A percentile compares a stretch with the other conserved stretches of the same genome.
phyloP scores from a whole-genome alignment of 2,888 invertebrate species.

The Drosophila basisetae region DNA sequence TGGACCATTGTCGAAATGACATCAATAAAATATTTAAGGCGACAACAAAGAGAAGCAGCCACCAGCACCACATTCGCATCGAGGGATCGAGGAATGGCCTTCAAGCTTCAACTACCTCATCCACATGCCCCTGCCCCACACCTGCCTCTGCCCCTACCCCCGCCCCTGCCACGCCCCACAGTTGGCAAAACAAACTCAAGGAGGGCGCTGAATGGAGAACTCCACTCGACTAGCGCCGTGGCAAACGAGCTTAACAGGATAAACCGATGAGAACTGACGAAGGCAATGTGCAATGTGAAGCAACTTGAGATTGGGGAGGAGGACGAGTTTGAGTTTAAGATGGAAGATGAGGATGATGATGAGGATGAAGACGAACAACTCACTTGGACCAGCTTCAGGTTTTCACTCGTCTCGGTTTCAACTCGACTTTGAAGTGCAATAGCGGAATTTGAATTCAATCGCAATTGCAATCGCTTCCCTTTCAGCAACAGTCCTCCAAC shows the following conservation, averaged over 20 bases:
- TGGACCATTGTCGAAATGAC: conserved; percentile 73
- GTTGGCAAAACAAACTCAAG: conserved; percentile 50
- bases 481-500: conserved; percentile 8
- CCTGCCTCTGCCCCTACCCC: conserved; percentile 16
- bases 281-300: conserved; percentile 10
- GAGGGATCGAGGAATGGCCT: conserved; percentile 47
- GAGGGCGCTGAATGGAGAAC: conserved; percentile 31
- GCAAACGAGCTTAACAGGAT: conserved; percentile 73
- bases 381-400: conserved; percentile 47
- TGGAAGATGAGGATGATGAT: conserved; percentile 15
- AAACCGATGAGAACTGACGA: conserved; percentile 55
- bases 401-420: conserved; percentile 49
- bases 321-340: conserved; percentile 1
- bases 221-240: conserved; percentile 60
- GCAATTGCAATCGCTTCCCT: conserved; percentile 57
- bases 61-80: conserved; percentile 37
- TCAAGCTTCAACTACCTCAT: conserved; percentile 38
- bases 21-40: conserved; percentile 77
- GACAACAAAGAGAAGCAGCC: conserved; percentile 51
- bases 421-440: conserved; percentile 70
- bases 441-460: conserved; percentile 75
- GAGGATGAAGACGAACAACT: conserved; percentile 19
- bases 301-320: not conserved
- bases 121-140: not conserved
- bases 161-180: not conserved